These are phyloP conservation scores for Celastrina argiolus DNA, from an alignment of 2,888 invertebrate genomes.

Conservation along the genomic window DNA sequence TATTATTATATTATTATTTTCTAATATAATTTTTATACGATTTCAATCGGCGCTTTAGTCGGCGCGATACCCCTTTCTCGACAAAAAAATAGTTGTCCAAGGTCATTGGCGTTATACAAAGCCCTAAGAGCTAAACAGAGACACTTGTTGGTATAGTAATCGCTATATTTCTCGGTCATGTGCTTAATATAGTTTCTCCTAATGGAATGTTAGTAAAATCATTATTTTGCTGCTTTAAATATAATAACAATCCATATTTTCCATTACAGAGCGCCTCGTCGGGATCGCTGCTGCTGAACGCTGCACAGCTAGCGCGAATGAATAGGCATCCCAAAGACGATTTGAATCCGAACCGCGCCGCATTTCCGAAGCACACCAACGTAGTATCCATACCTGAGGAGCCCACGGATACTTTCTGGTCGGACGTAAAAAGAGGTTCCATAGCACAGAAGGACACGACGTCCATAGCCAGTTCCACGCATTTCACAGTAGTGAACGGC, in stretches of 20 bases:
- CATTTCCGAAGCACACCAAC: slow-evolving; percentile 44
- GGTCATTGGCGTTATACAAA: no score
- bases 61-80: no score
- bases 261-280: slow-evolving; percentile 86
- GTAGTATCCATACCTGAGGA: slow-evolving; percentile 69
- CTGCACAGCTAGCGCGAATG: slow-evolving; percentile 83
- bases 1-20: no score
- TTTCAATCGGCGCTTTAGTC: no score
- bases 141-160: no score
- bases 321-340: slow-evolving; percentile 55
- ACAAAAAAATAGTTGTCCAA: no score
- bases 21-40: no score
- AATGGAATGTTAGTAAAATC: no score
- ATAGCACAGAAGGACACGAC: slow-evolving; percentile 80
- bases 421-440: slow-evolving; percentile 64
- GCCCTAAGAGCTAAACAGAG: no score
- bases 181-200: no score
- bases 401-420: slow-evolving; percentile 62
- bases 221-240: neutral
- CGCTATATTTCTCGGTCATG: no score
- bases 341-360: slow-evolving; percentile 39
- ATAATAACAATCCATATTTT: neutral
- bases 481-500: slow-evolving; percentile 91
- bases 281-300: slow-evolving; percentile 87
- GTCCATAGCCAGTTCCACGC: slow-evolving; percentile 90